These are phyloP conservation scores for Gobius niger DNA, from an alignment of 2,113 vertebrate genomes.

Conservation along the genomic window DNA sequence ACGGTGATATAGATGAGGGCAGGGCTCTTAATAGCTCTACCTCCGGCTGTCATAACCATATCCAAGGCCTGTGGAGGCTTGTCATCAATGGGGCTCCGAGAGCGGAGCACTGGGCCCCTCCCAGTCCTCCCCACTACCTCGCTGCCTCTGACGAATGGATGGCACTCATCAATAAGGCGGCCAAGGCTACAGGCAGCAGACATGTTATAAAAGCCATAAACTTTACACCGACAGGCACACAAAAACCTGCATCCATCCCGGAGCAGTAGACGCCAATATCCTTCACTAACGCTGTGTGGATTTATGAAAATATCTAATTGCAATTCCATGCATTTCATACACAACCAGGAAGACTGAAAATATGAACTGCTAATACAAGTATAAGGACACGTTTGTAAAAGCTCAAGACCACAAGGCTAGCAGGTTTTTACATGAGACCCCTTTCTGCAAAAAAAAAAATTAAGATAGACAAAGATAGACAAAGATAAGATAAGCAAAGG, in stretches of 20 bases:
- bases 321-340: no score
- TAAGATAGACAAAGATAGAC: no score
- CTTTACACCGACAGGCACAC: slow-evolving; percentile 10
- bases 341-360: no score
- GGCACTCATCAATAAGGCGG: slow-evolving; percentile 35
- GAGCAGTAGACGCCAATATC: background rate
- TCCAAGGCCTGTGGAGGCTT: slow-evolving; percentile 52
- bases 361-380: no score
- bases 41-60: slow-evolving; percentile 43
- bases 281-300: background rate
- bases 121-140: slow-evolving; percentile 53
- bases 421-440: no score
- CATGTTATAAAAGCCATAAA: slow-evolving; percentile 36
- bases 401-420: no score
- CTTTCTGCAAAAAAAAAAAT: no score
- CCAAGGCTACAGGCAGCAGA: slow-evolving; percentile 48
- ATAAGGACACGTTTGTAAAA: no score
- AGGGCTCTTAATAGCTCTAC: slow-evolving; percentile 42
- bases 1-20: slow-evolving; percentile 40
- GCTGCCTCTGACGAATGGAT: slow-evolving; percentile 40
- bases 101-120: slow-evolving; percentile 51
- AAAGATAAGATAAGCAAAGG: no score
- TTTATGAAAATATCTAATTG: no score
- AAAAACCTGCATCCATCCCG: background rate
- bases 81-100: slow-evolving; percentile 46